phyloP scores from a whole-genome alignment of 2,797 vertebrate genomes.

The Eleutherodactylus coqui region DNA sequence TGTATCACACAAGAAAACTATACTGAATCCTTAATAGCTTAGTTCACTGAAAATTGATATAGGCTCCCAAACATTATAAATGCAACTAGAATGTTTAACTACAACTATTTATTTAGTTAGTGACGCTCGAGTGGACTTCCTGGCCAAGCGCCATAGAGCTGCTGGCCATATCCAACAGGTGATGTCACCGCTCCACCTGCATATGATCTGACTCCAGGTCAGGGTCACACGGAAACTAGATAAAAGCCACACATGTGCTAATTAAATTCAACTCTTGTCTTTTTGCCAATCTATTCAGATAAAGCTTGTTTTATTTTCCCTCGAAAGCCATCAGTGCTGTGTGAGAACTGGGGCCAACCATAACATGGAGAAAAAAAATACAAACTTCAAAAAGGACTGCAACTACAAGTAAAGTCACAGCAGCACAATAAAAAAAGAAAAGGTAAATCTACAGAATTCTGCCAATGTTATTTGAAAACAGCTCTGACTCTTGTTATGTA shows the following conservation, averaged over 20 bases:
- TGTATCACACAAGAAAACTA: too few species aligned
- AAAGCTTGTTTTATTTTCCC: slow-evolving; percentile 66
- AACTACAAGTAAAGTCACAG: neutral
- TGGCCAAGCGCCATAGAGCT: slow-evolving; percentile 50
- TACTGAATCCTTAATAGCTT: too few species aligned
- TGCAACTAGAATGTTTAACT: neutral
- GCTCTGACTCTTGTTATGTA: too few species aligned
- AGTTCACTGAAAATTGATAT: too few species aligned
- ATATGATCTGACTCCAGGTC: slow-evolving; percentile 66
- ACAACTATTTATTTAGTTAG: neutral
- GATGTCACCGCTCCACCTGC: slow-evolving; percentile 73
- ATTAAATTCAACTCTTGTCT: slow-evolving; percentile 67
- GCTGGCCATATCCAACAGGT: slow-evolving; percentile 68
- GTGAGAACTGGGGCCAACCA: slow-evolving; percentile 59
- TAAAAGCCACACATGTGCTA: slow-evolving; percentile 66
- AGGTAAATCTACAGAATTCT: neutral
- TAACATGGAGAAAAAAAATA: slow-evolving; percentile 61
- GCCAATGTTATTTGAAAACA: neutral
- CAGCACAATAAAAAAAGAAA: neutral
- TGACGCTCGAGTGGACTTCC: neutral
- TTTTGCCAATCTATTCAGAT: slow-evolving; percentile 67
- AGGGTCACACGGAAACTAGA: slow-evolving; percentile 65
- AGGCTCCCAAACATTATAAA: neutral
- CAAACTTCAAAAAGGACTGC: slow-evolving; percentile 64
- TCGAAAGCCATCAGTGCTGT: slow-evolving; percentile 64